Evolutionary conservation across 2,888 invertebrate genomes (phyloP).

Genomic region (Agelastica alni): DNA sequence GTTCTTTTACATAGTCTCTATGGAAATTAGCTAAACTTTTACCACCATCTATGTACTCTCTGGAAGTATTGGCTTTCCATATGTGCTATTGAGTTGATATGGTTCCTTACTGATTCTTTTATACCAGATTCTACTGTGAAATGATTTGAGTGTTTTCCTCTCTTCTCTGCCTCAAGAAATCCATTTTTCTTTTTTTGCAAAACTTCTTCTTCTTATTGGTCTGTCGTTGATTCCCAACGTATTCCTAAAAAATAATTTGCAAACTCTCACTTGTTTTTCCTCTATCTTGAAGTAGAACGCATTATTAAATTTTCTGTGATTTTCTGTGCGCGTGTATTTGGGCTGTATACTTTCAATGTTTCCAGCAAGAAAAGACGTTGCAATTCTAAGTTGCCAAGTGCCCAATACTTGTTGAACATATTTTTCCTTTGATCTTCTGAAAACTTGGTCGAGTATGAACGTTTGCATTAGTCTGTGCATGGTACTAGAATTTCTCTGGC

Average conservation of each 20-base stretch:
- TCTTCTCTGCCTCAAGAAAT: constrained; percentile 34
- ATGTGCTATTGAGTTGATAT: constrained; percentile 40
- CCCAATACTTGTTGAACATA: background rate
- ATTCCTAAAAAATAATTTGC: background rate
- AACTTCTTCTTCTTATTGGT: constrained; percentile 19
- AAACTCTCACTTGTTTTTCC: background rate
- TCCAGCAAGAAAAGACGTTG: background rate
- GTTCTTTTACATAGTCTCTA: constrained; percentile 36
- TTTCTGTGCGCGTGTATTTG: background rate
- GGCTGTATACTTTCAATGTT: background rate
- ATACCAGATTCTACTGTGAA: constrained; percentile 29
- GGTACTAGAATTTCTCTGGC: background rate
- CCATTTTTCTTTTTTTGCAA: constrained; percentile 25
- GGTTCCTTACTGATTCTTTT: constrained; percentile 32
- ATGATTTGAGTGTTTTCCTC: constrained; percentile 42
- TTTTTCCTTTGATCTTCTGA: background rate
- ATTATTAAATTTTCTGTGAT: background rate
- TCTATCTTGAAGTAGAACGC: background rate
- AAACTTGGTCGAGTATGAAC: background rate
- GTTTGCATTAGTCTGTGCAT: background rate
- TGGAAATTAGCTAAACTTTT: constrained; percentile 36
- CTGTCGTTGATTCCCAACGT: background rate
- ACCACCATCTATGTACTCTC: constrained; percentile 42
- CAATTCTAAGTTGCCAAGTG: background rate
- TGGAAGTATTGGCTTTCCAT: constrained; percentile 41